phyloP scores from a whole-genome alignment of 2,888 invertebrate species.

The Drosophila nigricruria region DNA sequence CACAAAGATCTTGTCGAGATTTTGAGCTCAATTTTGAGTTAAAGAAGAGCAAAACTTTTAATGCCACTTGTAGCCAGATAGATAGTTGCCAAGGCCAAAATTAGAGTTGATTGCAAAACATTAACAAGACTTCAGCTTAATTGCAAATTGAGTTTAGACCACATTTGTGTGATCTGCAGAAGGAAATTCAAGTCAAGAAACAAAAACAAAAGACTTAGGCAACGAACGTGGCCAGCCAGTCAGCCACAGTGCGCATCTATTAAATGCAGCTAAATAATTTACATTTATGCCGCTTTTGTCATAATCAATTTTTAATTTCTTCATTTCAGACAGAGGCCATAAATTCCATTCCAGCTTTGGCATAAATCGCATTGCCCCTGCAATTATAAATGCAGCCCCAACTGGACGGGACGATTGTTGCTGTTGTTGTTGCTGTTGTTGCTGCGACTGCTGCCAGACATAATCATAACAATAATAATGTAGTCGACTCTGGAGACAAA shows the following conservation, averaged over 20 bases:
- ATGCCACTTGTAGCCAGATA: conserved; percentile 8
- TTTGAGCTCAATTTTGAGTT: background rate
- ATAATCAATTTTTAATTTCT: conserved; percentile 83
- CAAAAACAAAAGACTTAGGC: conserved; percentile 58
- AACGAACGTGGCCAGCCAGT: conserved; percentile 48
- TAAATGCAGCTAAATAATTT: conserved; percentile 71
- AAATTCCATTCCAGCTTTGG: conserved; percentile 81
- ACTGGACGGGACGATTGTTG: conserved; percentile 30
- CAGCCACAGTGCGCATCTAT: conserved; percentile 44
- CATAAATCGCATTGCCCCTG: conserved; percentile 82
- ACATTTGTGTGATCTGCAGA: conserved; percentile 34
- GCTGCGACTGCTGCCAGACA: conserved; percentile 74
- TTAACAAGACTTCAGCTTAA: conserved; percentile 30
- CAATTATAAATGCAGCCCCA: conserved; percentile 64
- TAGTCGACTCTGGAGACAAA: conserved; percentile 68
- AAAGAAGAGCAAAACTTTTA: conserved; percentile 14
- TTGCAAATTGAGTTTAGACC: conserved; percentile 44
- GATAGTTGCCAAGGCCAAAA: conserved; percentile 22
- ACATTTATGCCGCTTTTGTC: conserved; percentile 77
- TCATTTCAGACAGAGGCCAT: conserved; percentile 76
- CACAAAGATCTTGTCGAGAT: background rate
- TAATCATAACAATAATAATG: conserved; percentile 81
- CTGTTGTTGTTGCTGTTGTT: conserved; percentile 26
- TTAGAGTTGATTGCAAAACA: conserved; percentile 12
- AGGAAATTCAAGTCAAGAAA: conserved; percentile 53